Evolutionary conservation across 2,888 invertebrate genomes (phyloP).

Genomic region (Augiades crinisus): DNA sequence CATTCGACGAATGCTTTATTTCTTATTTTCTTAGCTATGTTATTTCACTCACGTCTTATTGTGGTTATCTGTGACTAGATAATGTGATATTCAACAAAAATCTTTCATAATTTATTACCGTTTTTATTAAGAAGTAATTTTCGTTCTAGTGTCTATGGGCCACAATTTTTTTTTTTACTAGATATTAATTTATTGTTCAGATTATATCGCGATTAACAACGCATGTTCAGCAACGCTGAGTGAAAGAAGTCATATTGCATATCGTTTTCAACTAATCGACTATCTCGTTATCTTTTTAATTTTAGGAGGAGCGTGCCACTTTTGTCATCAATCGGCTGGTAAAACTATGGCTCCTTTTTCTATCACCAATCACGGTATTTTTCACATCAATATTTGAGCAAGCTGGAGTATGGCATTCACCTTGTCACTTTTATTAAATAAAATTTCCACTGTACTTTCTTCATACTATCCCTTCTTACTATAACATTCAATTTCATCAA

Average conservation of each 20-base stretch:
- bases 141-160: too few species aligned
- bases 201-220: too few species aligned
- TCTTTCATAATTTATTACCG: too few species aligned
- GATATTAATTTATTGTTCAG: too few species aligned
- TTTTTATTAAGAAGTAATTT: too few species aligned
- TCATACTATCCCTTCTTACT: too few species aligned
- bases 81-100: too few species aligned
- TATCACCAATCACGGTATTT: conserved; percentile 16
- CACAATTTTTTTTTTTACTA: not conserved
- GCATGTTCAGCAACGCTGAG: conserved; percentile 30
- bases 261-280: conserved; percentile 3
- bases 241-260: not conserved
- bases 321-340: conserved; percentile 68
- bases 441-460: not conserved
- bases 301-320: conserved; percentile 75
- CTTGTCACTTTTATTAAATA: conserved; percentile 1
- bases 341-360: conserved; percentile 33
- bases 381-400: conserved; percentile 23
- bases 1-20: too few species aligned
- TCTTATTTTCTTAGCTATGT: too few species aligned
- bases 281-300: conserved; percentile 44
- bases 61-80: too few species aligned
- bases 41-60: too few species aligned
- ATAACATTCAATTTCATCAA: not conserved
- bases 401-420: conserved; percentile 33